phyloP scores from a whole-genome alignment of 2,888 invertebrate species.

The Timema cristinae region DNA sequence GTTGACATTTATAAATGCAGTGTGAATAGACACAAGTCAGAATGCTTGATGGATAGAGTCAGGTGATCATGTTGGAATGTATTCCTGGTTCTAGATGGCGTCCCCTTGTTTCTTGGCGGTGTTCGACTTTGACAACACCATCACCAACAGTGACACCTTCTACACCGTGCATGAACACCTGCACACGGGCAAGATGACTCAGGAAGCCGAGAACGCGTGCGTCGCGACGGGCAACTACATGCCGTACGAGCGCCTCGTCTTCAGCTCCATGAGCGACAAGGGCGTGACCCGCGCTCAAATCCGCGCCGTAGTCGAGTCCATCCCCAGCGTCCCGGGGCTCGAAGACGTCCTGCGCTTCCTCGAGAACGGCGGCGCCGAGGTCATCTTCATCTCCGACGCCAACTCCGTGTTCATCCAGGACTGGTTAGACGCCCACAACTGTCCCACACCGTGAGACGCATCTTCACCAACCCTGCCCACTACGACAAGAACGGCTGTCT shows the following conservation, averaged over 20 bases:
- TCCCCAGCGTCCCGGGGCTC: constrained; percentile 60
- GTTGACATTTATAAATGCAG: no score
- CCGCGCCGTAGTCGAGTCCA: constrained; percentile 50
- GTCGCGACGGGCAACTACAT: constrained; percentile 61
- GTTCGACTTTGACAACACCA: constrained; percentile 79
- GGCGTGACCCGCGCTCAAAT: constrained; percentile 52
- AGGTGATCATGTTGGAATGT: no score
- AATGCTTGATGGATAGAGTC: no score
- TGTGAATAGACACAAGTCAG: no score
- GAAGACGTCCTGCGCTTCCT: constrained; percentile 53
- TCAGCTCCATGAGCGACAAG: constrained; percentile 54
- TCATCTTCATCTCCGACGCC: constrained; percentile 74
- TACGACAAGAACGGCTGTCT: constrained; percentile 54
- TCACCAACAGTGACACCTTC: constrained; percentile 71
- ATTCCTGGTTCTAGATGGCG: no score
- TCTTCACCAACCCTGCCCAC: constrained; percentile 71
- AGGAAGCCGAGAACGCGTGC: constrained; percentile 52
- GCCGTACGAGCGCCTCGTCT: constrained; percentile 68
- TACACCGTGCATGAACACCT: constrained; percentile 59
- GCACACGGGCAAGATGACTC: constrained; percentile 50
- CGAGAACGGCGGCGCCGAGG: constrained; percentile 40
- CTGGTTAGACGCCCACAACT: constrained; percentile 54
- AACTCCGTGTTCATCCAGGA: constrained; percentile 67
- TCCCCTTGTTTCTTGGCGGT: constrained; percentile 49
- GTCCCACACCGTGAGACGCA: constrained; percentile 43